These are phyloP conservation scores for Diachrysia chrysitis DNA, from an alignment of 2,888 invertebrate species.

Conservation along the genomic window DNA sequence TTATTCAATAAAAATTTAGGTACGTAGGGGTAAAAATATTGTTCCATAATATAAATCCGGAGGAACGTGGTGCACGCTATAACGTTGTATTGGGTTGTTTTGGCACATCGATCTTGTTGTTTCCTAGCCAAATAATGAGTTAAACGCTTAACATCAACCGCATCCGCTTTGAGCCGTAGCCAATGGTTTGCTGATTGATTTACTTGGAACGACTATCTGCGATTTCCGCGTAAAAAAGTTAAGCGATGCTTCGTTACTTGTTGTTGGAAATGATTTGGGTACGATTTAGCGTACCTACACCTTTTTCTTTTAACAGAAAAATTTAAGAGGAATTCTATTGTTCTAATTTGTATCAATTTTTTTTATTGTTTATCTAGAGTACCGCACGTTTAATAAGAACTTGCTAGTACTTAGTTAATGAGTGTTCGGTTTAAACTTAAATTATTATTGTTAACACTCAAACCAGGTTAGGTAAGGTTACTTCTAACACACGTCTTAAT, in stretches of 20 bases:
- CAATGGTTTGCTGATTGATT: constrained; percentile 74
- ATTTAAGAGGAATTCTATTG: neutral
- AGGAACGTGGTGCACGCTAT: constrained; percentile 28
- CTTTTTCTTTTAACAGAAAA: neutral
- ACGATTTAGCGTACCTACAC: neutral
- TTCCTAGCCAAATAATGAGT: constrained; percentile 71
- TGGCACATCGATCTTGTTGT: constrained; percentile 73
- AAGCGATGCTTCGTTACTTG: constrained; percentile 19
- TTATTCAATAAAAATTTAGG: neutral
- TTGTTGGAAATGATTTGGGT: neutral
- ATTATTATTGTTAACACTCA: neutral
- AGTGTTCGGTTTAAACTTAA: neutral
- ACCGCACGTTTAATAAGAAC: too few species aligned
- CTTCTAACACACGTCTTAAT: constrained; percentile 9
- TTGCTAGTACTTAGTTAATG: too few species aligned
- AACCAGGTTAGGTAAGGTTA: neutral
- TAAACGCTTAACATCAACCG: constrained; percentile 76
- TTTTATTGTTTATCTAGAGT: neutral
- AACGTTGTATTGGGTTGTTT: constrained; percentile 56
- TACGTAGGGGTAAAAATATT: neutral
- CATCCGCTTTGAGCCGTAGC: constrained; percentile 72
- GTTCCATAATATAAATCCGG: constrained; percentile 24
- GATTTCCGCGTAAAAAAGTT: constrained; percentile 56
- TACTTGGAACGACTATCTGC: constrained; percentile 53
- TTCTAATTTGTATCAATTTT: neutral